These are phyloP conservation scores for Erannis defoliaria DNA, from an alignment of 2,888 invertebrate species.

Conservation along the genomic window DNA sequence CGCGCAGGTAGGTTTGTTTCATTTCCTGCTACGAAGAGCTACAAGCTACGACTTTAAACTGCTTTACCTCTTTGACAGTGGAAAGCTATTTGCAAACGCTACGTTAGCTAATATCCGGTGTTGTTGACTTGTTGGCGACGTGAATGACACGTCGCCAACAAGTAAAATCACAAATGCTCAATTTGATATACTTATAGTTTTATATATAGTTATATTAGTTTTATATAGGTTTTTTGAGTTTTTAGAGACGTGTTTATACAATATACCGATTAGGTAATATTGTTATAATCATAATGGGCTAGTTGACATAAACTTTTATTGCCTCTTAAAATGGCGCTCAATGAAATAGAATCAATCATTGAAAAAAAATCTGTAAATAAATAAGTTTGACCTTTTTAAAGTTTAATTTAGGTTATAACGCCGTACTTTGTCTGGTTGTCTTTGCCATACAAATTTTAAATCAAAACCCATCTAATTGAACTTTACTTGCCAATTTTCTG, in stretches of 20 bases:
- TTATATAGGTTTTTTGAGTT: not conserved
- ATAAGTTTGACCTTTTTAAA: no score
- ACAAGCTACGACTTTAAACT: conserved; percentile 20
- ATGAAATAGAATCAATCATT: no score
- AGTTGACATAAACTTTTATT: no score
- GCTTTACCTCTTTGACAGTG: conserved; percentile 8
- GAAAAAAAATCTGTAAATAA: no score
- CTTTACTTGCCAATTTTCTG: no score
- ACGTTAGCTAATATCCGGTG: conserved; percentile 17
- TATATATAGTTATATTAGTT: no score
- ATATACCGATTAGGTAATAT: not conserved
- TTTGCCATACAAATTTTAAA: no score
- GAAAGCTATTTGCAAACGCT: conserved; percentile 15
- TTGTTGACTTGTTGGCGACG: conserved; percentile 7
- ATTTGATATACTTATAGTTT: not conserved
- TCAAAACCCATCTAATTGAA: no score
- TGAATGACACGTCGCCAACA: conserved; percentile 7
- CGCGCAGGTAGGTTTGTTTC: conserved; percentile 2
- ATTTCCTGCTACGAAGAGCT: conserved; percentile 15
- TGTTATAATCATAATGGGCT: not conserved
- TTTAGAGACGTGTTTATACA: not conserved
- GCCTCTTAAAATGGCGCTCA: no score
- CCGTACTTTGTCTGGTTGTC: no score
- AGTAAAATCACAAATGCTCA: not conserved
- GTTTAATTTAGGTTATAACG: no score